phyloP scores from a whole-genome alignment of 2,888 invertebrate species.

The Hesperia comma region DNA sequence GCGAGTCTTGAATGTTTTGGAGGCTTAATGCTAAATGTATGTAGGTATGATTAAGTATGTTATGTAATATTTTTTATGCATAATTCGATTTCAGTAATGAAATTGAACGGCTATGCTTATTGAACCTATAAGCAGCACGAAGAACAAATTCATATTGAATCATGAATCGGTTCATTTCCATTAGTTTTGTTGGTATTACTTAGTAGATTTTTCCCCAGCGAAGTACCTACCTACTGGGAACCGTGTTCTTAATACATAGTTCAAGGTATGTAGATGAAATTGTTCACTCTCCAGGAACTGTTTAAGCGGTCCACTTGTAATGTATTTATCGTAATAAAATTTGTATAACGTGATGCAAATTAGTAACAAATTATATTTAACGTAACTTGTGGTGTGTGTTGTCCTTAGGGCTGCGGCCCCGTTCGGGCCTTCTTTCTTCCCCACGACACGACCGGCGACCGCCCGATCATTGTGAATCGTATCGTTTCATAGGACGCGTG shows the following conservation, averaged over 20 bases:
- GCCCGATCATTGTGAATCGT: background rate
- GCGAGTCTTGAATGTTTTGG: background rate
- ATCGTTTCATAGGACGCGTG: no score
- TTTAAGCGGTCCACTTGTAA: slow-evolving; percentile 12
- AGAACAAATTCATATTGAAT: no score
- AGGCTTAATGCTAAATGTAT: background rate
- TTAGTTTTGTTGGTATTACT: no score
- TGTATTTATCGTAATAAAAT: background rate
- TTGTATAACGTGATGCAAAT: slow-evolving; percentile 1
- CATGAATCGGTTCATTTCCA: no score
- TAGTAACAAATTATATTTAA: slow-evolving; percentile 17
- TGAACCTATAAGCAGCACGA: no score
- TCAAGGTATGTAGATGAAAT: background rate
- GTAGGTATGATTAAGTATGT: no score
- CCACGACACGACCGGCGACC: slow-evolving; percentile 16
- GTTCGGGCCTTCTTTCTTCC: background rate
- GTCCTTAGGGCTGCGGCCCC: background rate
- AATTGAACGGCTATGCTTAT: no score
- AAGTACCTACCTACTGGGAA: no score
- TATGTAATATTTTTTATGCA: no score
- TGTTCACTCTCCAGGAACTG: slow-evolving; percentile 13
- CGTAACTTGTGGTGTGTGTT: slow-evolving; percentile 13
- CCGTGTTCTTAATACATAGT: no score
- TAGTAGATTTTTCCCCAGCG: no score
- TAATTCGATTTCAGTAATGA: no score